Base-by-base conservation (phyloP, 2,888 invertebrate species). In the Nomada goodeniana region DNA sequence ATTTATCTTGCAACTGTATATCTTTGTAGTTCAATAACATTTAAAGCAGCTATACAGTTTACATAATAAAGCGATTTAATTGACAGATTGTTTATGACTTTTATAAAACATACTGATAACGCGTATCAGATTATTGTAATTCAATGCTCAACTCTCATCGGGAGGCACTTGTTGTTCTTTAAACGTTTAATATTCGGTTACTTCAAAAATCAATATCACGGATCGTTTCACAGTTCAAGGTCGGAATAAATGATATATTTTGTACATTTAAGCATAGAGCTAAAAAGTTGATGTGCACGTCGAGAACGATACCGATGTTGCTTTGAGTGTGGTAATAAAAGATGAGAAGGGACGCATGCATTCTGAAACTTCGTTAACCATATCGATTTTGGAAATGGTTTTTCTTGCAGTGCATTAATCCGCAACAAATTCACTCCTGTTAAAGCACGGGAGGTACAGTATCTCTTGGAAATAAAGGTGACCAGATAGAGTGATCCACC, bases 381-480 rank as follows among this genome's bases (percentile, higher is more conserved):
- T 15, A 26, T 29, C 77, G 78, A 74, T n/a, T 79, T 74, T 85
- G 87, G 86, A 83, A 88, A 86, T 90, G 89, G 86, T 92, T 91
- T 92, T 91, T 92, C 90, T 93, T 93, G 84, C 93, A 92, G 92
- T 90, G 90, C 76, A 86, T 89, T 90, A 91, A 91, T 86, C 87
- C 77, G 84, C 88, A 78, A 80, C 82, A 67, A 82, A 83, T 80
- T 82, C 68, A 83, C 77, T 59, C 67, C 69, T 74, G 67, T 74
- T 73, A 63, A 55, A 80, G 57, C 81, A 82, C 60, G 69, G 69
- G 77, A 72, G 59, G 59, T 73, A 76, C 60, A 57, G 52, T 81
- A 78, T 79, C 67, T 76, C 42, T 82, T 68, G 74, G 81, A 61
- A 70, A 74, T 84, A 89, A 89, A 80, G 75, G 82, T 61, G 76